Evolutionary conservation across 2,888 invertebrate species (phyloP).

Genomic region (Callyntrura sp.): DNA sequence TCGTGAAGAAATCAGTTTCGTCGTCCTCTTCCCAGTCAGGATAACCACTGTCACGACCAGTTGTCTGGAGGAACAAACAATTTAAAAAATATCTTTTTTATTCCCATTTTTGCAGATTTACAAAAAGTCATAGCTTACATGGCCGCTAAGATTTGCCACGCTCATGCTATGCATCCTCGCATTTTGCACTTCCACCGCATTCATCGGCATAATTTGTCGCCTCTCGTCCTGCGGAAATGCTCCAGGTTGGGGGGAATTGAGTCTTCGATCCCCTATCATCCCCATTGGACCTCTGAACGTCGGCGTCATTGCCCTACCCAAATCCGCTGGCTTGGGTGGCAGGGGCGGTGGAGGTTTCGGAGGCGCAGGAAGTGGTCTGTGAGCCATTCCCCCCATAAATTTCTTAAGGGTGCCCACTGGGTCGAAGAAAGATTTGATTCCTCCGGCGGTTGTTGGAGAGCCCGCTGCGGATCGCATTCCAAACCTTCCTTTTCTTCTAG

Average conservation of each 20-base stretch:
- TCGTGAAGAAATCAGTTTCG: slow-evolving; percentile 82
- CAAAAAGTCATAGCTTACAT: slow-evolving; percentile 41
- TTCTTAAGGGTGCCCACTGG: slow-evolving; percentile 87
- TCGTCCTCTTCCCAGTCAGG: slow-evolving; percentile 86
- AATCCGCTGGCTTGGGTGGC: slow-evolving; percentile 79
- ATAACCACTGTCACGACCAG: slow-evolving; percentile 86
- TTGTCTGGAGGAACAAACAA: slow-evolving; percentile 84
- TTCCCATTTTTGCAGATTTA: not conserved
- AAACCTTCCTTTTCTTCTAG: slow-evolving; percentile 86
- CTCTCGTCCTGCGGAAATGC: slow-evolving; percentile 43
- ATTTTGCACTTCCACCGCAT: slow-evolving; percentile 83
- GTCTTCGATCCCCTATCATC: slow-evolving; percentile 71
- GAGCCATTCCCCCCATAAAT: slow-evolving; percentile 85
- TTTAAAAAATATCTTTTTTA: slow-evolving; percentile 1
- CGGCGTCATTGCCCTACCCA: slow-evolving; percentile 78
- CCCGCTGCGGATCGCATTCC: slow-evolving; percentile 81
- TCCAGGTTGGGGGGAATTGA: slow-evolving; percentile 75
- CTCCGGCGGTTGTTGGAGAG: slow-evolving; percentile 77
- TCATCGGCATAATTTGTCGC: slow-evolving; percentile 79
- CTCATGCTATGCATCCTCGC: slow-evolving; percentile 79
- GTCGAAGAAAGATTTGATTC: slow-evolving; percentile 84
- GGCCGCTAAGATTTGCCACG: slow-evolving; percentile 81
- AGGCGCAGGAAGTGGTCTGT: slow-evolving; percentile 87
- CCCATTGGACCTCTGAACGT: slow-evolving; percentile 60
- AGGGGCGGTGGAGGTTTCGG: slow-evolving; percentile 85